Evolutionary conservation across 2,113 vertebrate genomes (phyloP).

Genomic region (Romanogobio albipinnatus): DNA sequence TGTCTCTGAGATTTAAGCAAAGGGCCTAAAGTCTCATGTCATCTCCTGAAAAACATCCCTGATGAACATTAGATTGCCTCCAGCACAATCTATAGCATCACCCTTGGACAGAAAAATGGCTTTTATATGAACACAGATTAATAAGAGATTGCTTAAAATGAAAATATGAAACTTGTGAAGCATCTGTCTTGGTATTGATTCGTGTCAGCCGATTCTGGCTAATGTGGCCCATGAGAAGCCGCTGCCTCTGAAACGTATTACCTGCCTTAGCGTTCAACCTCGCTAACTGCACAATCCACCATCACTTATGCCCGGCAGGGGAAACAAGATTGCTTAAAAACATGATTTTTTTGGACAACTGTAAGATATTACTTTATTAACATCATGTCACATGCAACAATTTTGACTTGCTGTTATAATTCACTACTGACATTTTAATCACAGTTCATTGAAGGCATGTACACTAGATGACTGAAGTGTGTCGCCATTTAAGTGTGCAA

Average conservation of each 20-base stretch:
- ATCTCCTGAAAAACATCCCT: slow-evolving; percentile 9
- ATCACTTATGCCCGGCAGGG: background rate
- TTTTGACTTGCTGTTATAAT: background rate
- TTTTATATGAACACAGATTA: slow-evolving; percentile 43
- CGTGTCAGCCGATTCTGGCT: slow-evolving; percentile 7
- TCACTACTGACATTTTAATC: background rate
- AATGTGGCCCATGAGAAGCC: slow-evolving; percentile 6
- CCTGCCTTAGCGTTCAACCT: background rate
- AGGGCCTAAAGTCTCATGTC: background rate
- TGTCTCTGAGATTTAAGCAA: background rate
- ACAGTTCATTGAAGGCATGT: background rate
- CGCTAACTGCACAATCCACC: background rate
- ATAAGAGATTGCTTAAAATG: slow-evolving; percentile 43
- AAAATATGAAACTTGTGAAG: slow-evolving; percentile 25
- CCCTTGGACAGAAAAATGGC: slow-evolving; percentile 1
- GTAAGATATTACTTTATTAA: slow-evolving; percentile 15
- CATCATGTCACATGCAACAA: background rate
- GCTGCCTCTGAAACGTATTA: slow-evolving; percentile 9
- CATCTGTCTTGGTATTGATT: slow-evolving; percentile 43
- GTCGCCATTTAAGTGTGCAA: background rate
- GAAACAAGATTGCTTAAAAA: background rate
- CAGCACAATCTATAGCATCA: slow-evolving; percentile 31
- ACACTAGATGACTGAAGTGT: background rate
- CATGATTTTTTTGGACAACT: background rate
- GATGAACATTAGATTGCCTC: slow-evolving; percentile 5